Evolutionary conservation across 64 coral and sea anemone species (phyloP), one percentile per base, ranked within the genome.

Genomic region (Porites australiensis): DNA sequence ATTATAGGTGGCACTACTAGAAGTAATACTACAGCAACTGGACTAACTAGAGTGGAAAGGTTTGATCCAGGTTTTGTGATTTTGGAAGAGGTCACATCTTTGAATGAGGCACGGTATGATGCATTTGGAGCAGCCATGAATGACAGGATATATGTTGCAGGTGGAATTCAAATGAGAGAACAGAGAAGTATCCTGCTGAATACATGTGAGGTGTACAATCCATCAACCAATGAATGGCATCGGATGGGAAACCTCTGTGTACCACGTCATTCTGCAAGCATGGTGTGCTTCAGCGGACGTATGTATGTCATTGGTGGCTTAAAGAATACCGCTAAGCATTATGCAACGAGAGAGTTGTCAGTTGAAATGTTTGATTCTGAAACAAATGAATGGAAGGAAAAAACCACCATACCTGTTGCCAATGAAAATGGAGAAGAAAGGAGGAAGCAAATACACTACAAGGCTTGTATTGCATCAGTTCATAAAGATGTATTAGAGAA

Each of bases 61-160:
- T 20, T 21, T 67, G 3, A 20, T 50, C 61, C 80, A 50, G 16
- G 6, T 83, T 44, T 8, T 12, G 44, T 50, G 8, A 14, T 7
- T 2, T 50, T 15, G 15, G 61, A 83, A 50, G 15, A 83, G 44
- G 60, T 83, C 50, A 44, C 59, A 66, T 44, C 80, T 4, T 19
- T 83, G 44, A 83, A 50, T 66, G 44, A 83, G 3, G 59, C 60
- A 19, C 65, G 80, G 15, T 6, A 67, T 66, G 8, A 9, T 21
- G 80, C 80, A 16, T 83, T 49, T 83, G 80, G 80, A n/a, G 62
- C 43, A 20, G 61, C 61, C 15, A 50, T 83, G 80, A 66, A 83
- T 83, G 80, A 61, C 15, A 83, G 67, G 61, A 64, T 83, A 5
- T 83, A 83, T 61, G 61, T 83, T 13, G 80, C 60, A 12, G 80